phyloP scores from a whole-genome alignment of 1,140 invertebrate genomes.

The Pseudobourletiella spinata region DNA sequence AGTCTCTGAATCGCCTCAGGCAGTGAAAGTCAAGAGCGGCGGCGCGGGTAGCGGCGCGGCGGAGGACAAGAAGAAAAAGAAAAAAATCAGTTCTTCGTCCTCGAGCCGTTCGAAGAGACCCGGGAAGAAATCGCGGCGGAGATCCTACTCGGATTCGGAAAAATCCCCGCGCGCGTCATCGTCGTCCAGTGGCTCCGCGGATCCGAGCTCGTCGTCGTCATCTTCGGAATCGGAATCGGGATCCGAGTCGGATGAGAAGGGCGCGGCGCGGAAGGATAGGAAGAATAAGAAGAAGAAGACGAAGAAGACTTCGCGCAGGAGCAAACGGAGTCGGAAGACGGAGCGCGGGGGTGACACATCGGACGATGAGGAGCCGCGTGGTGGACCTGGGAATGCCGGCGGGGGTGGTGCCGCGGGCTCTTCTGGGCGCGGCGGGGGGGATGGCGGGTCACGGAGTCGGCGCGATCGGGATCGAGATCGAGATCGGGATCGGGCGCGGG shows the following conservation, averaged over 20 bases:
- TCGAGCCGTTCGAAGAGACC: no score
- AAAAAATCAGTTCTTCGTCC: no score
- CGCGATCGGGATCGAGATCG: conserved; percentile 9
- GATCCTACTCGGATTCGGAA: no score
- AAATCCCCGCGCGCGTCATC: no score
- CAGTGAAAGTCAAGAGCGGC: no score
- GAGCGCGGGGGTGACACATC: background rate
- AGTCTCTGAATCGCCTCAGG: no score
- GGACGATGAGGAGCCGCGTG: conserved; percentile 6
- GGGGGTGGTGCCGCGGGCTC: conserved; percentile 1
- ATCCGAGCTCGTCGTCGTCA: background rate
- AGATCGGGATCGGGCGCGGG: background rate
- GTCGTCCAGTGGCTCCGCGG: background rate
- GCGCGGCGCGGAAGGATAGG: background rate
- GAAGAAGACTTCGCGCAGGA: background rate
- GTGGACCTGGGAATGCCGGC: background rate
- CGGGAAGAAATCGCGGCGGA: no score
- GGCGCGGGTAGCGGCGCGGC: no score
- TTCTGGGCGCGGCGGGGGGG: background rate
- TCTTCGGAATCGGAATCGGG: background rate
- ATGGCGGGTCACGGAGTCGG: conserved; percentile 5
- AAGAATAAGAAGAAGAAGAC: conserved; percentile 1
- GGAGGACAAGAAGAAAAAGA: no score
- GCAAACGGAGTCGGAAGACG: background rate
- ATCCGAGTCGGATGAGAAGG: background rate